These are phyloP conservation scores for Hyaena hyaena DNA, from an alignment of 2,113 vertebrate species.

Conservation along the genomic window DNA sequence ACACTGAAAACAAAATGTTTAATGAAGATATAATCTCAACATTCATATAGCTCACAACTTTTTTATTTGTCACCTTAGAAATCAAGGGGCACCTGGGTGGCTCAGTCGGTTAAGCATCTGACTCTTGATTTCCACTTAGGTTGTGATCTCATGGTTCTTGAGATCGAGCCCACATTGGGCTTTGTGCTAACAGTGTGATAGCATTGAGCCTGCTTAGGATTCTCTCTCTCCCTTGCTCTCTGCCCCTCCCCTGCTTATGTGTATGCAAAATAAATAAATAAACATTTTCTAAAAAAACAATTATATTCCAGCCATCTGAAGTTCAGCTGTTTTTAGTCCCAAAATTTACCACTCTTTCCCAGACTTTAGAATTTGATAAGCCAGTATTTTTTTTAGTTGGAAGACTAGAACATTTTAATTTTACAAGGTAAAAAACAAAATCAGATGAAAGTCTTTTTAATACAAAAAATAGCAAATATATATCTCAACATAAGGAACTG, in stretches of 20 bases:
- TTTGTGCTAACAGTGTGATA: too few relatives aligned
- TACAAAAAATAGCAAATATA: background rate
- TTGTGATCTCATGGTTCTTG: too few relatives aligned
- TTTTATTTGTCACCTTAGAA: constrained; percentile 6
- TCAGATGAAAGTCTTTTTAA: background rate
- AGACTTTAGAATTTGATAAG: constrained; percentile 6
- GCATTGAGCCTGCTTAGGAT: too few relatives aligned
- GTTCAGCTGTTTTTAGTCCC: background rate
- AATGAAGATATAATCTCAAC: background rate
- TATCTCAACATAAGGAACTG: background rate
- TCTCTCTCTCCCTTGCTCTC: too few relatives aligned
- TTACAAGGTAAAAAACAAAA: background rate
- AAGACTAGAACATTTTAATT: constrained; percentile 13
- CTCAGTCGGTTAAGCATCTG: too few relatives aligned
- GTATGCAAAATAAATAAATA: too few relatives aligned
- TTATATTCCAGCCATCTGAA: background rate
- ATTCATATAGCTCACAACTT: background rate
- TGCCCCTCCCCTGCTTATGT: too few relatives aligned
- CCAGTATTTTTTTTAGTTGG: background rate
- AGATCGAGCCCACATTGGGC: too few relatives aligned
- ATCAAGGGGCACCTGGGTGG: background rate
- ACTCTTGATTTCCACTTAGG: too few relatives aligned
- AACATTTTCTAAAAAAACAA: background rate
- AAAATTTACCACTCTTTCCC: constrained; percentile 3
- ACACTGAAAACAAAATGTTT: background rate